phyloP scores from a whole-genome alignment of 1,140 invertebrate genomes.

The Megalopta genalis region DNA sequence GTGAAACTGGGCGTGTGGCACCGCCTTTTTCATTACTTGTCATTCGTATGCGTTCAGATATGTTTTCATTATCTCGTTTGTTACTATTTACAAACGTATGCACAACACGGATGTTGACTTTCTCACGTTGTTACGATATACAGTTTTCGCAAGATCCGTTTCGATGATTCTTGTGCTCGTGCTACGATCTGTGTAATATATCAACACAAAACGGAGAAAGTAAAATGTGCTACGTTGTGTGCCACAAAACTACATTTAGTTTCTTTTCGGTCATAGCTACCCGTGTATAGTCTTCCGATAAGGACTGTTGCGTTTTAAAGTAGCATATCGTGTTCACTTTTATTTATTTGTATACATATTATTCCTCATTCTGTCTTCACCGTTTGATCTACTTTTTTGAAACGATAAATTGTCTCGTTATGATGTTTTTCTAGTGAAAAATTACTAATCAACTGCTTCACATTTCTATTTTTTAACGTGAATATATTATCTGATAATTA shows the following conservation, averaged over 20 bases:
- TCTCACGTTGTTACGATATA: not conserved
- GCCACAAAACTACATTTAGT: not conserved
- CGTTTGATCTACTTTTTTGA: not conserved
- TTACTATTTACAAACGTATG: not conserved
- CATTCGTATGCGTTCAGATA: conserved; percentile 24
- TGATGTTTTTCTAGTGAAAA: not conserved
- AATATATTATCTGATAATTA: not conserved
- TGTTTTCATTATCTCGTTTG: conserved; percentile 5
- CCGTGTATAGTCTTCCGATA: not conserved
- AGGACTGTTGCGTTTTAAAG: not conserved
- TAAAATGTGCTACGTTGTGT: conserved; percentile 9
- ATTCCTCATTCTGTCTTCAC: not conserved
- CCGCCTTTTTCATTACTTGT: conserved; percentile 66
- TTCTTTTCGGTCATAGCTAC: not conserved
- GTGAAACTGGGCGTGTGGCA: conserved; percentile 58
- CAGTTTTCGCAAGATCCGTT: not conserved
- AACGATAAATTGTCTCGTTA: not conserved
- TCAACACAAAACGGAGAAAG: conserved; percentile 12
- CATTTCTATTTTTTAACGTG: not conserved
- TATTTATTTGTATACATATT: not conserved
- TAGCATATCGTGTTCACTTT: too few species aligned
- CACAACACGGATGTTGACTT: not conserved
- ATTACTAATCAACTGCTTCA: not conserved
- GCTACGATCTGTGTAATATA: not conserved
- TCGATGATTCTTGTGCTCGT: not conserved